A percentile compares a stretch with the other conserved stretches of the same genome.
These are phyloP conservation scores for Nudaria mundana DNA, from an alignment of 2,888 invertebrate genomes.

Conservation along the genomic window DNA sequence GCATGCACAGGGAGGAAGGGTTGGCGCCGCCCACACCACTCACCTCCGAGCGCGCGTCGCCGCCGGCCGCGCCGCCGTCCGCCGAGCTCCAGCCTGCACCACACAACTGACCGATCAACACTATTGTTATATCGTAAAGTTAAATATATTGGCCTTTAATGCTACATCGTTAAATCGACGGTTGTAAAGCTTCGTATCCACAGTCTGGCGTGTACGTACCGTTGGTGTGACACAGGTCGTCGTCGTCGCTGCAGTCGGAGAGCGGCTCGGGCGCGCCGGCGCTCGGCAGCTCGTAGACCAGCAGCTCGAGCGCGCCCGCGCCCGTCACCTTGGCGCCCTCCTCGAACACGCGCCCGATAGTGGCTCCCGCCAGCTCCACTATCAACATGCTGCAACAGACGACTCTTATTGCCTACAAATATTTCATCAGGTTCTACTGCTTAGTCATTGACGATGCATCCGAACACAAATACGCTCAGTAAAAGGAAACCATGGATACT, in stretches of 20 bases:
- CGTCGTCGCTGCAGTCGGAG: constrained; percentile 17
- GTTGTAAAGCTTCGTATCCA: no score
- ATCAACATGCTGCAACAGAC: constrained; percentile 82
- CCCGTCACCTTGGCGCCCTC: constrained; percentile 78
- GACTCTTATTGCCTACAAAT: no score
- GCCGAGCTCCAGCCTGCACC: neutral
- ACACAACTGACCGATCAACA: neutral
- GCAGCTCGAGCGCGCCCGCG: constrained; percentile 69
- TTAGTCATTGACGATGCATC: no score
- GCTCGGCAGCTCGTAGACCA: constrained; percentile 84
- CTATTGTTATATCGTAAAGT: no score
- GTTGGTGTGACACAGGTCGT: neutral
- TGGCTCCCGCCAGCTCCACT: constrained; percentile 86
- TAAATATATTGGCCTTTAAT: no score
- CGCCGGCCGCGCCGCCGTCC: constrained; percentile 4
- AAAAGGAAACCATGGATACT: no score
- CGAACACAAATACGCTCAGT: no score
- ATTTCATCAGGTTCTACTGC: no score
- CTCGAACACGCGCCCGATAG: constrained; percentile 81
- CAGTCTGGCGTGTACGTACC: no score
- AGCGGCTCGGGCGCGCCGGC: constrained; percentile 12
- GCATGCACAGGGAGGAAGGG: constrained; percentile 89
- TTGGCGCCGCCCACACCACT: constrained; percentile 78
- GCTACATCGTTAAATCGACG: no score
- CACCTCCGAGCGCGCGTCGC: constrained; percentile 36